Percentiles rank a stretch among this genome's conserved stretches.
phyloP scores from a whole-genome alignment of 2,113 vertebrate species.

The Semicossyphus pulcher region DNA sequence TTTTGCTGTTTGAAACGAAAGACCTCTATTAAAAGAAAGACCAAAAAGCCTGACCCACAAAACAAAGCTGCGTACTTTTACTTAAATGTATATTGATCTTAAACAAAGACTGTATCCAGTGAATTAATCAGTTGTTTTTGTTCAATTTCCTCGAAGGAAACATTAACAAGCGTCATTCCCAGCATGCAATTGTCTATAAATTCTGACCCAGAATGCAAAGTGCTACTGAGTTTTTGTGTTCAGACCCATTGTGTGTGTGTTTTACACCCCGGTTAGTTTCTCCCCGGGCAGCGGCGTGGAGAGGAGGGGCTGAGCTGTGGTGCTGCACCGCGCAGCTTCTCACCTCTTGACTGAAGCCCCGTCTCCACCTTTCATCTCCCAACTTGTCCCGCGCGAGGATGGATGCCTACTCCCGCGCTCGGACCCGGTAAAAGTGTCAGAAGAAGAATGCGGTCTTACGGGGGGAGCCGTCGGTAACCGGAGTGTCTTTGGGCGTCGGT shows the following conservation, averaged over 20 bases:
- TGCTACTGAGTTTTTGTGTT: conserved; percentile 3
- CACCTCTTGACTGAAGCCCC: conserved; percentile 67
- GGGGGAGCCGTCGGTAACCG: conserved; percentile 34
- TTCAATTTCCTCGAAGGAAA: background rate
- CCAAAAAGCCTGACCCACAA: background rate
- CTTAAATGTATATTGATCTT: background rate
- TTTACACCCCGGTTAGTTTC: conserved; percentile 41
- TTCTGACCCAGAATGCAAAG: background rate
- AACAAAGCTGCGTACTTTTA: background rate
- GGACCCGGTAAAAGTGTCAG: conserved; percentile 43
- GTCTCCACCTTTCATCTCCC: conserved; percentile 52
- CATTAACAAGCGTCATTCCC: background rate
- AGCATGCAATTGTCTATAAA: background rate
- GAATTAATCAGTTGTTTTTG: background rate
- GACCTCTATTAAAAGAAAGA: background rate
- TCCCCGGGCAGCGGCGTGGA: conserved; percentile 53
- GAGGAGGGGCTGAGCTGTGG: conserved; percentile 43
- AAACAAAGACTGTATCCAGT: background rate
- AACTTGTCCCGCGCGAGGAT: conserved; percentile 76
- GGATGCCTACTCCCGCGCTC: conserved; percentile 35
- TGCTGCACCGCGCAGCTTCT: conserved; percentile 65
- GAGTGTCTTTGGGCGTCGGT: conserved; percentile 66
- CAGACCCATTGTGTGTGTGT: conserved; percentile 23
- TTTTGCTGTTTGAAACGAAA: background rate
- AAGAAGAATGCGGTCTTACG: conserved; percentile 30